Percentiles rank a stretch among this genome's conserved stretches.
phyloP scores from a whole-genome alignment of 1,140 invertebrate species.

The Diabrotica undecimpunctata region DNA sequence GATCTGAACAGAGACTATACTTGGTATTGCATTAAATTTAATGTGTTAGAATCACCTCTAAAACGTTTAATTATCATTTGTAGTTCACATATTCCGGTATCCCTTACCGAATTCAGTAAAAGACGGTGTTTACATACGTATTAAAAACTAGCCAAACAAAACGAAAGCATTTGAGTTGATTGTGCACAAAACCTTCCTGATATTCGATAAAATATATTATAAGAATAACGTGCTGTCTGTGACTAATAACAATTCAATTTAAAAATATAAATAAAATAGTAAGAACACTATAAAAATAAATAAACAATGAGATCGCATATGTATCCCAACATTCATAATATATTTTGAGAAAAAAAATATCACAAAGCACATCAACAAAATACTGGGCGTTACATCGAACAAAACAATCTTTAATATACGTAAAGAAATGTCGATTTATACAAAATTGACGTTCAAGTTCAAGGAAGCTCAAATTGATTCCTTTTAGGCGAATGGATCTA shows the following conservation, averaged over 20 bases:
- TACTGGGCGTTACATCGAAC: not conserved
- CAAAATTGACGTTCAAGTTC: too few relatives aligned
- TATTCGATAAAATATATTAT: not conserved
- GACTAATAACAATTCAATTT: not conserved
- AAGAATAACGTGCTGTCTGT: not conserved
- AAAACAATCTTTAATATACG: too few relatives aligned
- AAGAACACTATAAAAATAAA: constrained; percentile 3
- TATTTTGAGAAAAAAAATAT: constrained; percentile 3
- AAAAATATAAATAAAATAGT: constrained; percentile 1
- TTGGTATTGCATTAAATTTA: too few relatives aligned
- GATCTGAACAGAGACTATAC: too few relatives aligned
- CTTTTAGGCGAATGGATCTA: too few relatives aligned
- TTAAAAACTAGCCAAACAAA: not conserved
- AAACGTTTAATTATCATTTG: too few relatives aligned
- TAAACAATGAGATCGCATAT: not conserved
- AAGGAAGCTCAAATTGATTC: too few relatives aligned
- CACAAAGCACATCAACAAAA: constrained; percentile 2
- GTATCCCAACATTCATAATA: constrained; percentile 1
- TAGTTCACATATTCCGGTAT: too few relatives aligned
- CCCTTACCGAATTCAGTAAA: too few relatives aligned
- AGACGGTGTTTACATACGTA: too few relatives aligned
- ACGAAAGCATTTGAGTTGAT: not conserved
- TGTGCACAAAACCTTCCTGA: not conserved
- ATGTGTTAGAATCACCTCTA: too few relatives aligned
- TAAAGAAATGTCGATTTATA: too few relatives aligned